Conservation (phyloP, 2,113 vertebrate species). For the Ibidorhyncha struthersii region DNA sequence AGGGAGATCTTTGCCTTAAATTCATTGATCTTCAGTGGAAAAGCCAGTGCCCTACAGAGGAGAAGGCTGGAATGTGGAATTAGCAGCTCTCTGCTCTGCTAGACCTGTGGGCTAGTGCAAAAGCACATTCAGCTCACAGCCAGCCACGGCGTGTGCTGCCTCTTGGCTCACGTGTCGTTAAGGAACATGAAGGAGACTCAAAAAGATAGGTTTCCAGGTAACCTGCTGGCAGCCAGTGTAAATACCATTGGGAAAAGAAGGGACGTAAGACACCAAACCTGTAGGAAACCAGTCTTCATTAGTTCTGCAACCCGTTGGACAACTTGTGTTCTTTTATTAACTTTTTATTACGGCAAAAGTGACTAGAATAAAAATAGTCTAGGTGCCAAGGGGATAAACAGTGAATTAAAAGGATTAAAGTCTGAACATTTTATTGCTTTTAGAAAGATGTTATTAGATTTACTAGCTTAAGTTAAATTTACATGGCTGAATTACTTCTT, state of each 20-base stretch:
- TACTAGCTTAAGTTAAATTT: conserved; percentile 53
- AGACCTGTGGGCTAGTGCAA: background rate
- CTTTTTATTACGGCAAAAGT: conserved; percentile 15
- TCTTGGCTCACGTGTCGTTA: background rate
- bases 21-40: background rate
- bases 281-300: background rate
- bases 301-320: background rate
- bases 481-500: conserved; percentile 34
- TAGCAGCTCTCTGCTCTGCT: background rate
- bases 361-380: conserved; percentile 43
- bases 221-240: background rate
- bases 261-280: background rate
- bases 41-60: background rate
- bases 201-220: background rate
- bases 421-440: conserved; percentile 47
- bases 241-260: background rate
- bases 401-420: conserved; percentile 60
- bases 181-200: background rate
- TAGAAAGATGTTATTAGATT: conserved; percentile 59
- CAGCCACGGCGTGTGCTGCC: background rate
- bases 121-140: background rate
- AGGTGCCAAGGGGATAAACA: conserved; percentile 61
- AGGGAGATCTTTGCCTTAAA: background rate
- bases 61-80: background rate
- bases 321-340: background rate